phyloP scores from a whole-genome alignment of 2,797 vertebrate species.

The Enteromius fasciolatus region DNA sequence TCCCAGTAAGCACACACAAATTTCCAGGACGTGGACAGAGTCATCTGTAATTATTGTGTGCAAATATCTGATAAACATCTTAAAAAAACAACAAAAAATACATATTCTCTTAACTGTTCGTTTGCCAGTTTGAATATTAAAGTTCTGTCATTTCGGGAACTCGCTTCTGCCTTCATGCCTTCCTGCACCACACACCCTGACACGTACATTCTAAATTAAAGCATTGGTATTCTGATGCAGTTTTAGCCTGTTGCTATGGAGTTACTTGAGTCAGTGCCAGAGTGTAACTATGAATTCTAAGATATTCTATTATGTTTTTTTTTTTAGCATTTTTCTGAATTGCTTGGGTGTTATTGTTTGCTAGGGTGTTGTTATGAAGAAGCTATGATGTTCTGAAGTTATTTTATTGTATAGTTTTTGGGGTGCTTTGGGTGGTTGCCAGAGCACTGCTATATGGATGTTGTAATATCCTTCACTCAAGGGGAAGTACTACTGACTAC shows the following conservation, averaged over 20 bases:
- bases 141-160: too few species aligned
- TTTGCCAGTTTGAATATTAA: too few species aligned
- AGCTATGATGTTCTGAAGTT: neutral
- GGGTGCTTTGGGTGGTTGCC: neutral
- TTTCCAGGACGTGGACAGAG: neutral
- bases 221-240: neutral
- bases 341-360: too few species aligned
- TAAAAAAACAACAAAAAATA: neutral
- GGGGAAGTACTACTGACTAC: neutral
- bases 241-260: neutral
- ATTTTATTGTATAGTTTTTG: neutral
- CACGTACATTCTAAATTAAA: neutral
- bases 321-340: neutral
- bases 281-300: neutral
- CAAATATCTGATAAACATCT: neutral
- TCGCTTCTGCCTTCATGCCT: too few species aligned
- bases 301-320: neutral
- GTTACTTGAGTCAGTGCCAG: neutral
- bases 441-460: neutral
- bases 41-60: neutral
- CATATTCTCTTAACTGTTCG: neutral
- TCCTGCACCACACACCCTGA: too few species aligned
- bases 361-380: neutral
- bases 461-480: neutral
- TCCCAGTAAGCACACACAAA: neutral